Evolutionary conservation across 2,888 invertebrate genomes (phyloP).

Genomic region (Rugalucina vietnamica): DNA sequence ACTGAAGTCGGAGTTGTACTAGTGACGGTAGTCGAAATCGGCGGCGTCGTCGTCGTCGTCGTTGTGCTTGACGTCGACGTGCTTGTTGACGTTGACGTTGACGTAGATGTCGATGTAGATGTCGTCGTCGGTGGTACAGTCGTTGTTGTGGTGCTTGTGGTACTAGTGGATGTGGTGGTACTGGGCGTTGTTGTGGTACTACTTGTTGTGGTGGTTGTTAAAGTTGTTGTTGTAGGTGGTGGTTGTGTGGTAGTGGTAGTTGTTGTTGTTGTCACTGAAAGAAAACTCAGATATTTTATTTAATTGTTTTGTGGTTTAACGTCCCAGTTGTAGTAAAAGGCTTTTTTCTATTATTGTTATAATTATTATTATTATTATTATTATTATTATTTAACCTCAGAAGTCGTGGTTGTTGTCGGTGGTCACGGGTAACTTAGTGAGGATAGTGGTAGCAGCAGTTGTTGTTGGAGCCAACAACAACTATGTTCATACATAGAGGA

Average conservation of each 20-base stretch:
- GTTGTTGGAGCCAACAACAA: too few species aligned
- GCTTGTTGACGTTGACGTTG: slow-evolving; percentile 14
- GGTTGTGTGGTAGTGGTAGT: slow-evolving; percentile 14
- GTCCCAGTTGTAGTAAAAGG: too few species aligned
- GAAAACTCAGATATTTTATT: too few species aligned
- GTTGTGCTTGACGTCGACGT: not conserved
- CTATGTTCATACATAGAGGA: too few species aligned
- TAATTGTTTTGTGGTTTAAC: too few species aligned
- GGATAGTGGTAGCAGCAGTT: too few species aligned
- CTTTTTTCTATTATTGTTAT: too few species aligned
- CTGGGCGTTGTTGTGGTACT: not conserved
- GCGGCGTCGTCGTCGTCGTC: slow-evolving; percentile 1
- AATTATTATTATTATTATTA: too few species aligned
- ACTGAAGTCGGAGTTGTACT: not conserved
- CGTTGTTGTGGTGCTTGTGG: slow-evolving; percentile 2
- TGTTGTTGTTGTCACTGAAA: slow-evolving; percentile 3
- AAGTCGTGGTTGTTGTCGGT: too few species aligned
- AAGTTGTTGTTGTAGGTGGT: not conserved
- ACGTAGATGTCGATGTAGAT: slow-evolving; percentile 2
- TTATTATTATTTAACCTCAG: too few species aligned
- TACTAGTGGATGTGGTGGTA: not conserved
- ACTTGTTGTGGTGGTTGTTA: not conserved
- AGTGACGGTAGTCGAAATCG: not conserved
- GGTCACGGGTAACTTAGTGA: too few species aligned
- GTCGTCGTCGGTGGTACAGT: slow-evolving; percentile 9